phyloP scores from a whole-genome alignment of 2,888 invertebrate genomes.

The Dynastes hyllus region DNA sequence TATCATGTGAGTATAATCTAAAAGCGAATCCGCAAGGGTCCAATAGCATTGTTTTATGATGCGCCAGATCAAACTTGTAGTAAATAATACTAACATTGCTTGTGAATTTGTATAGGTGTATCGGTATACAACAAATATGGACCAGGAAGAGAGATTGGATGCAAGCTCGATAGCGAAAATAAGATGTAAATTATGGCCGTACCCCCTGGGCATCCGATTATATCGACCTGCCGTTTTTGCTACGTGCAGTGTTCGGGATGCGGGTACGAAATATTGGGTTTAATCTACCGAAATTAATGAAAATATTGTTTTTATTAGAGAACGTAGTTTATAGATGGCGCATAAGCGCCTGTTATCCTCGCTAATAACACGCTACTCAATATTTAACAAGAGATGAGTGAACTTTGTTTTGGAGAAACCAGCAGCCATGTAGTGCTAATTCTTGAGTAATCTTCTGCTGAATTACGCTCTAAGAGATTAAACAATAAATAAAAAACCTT shows the following conservation, averaged over 20 bases:
- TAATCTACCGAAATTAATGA: conserved; percentile 24
- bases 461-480: too few species aligned
- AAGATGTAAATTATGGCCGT: conserved; percentile 15
- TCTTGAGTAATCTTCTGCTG: too few species aligned
- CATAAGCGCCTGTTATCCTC: neutral
- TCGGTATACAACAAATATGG: neutral
- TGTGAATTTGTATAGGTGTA: neutral
- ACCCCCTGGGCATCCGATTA: conserved; percentile 12
- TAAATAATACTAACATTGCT: too few species aligned
- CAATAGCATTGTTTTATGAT: too few species aligned
- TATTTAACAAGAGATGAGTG: too few species aligned
- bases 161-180: conserved; percentile 5
- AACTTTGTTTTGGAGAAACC: too few species aligned
- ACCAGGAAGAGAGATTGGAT: conserved; percentile 21
- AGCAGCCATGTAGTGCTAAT: too few species aligned
- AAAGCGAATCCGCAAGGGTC: too few species aligned
- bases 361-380: too few species aligned
- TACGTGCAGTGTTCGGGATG: neutral
- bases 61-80: too few species aligned
- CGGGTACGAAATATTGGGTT: conserved; percentile 14
- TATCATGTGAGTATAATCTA: too few species aligned
- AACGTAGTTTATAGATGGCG: neutral
- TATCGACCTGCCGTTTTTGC: neutral
- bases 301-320: conserved; percentile 21
- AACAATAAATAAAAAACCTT: too few species aligned